Evolutionary conservation across 2,797 vertebrate species (phyloP), one percentile per base, ranked within the genome.

Genomic region (Synanceia verrucosa): DNA sequence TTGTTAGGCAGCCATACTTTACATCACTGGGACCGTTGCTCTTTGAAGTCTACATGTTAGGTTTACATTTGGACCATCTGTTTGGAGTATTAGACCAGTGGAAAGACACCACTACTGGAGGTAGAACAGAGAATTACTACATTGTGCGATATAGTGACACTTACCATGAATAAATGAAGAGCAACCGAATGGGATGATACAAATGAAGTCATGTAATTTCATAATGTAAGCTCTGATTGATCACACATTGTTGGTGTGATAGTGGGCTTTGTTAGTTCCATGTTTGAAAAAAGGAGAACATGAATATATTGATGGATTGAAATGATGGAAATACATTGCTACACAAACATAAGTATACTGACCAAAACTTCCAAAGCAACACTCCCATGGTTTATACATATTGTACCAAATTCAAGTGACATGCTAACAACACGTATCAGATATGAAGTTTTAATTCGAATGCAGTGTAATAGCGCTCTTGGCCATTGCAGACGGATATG

Each of bases 11-110:
- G 36, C 44, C 74, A 65, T 53, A 48, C 73, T 75, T 70, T 34
- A 66, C 52, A 55, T 76, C 21, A 33, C 37, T 16, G 6, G 29
- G 10, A 51, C 16, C 12, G 37, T 37, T 64, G 26, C 57, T 65
- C 50, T 73, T 75, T 60, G 47, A 73, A 76, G 59, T 56, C 66
- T 29, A 29, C 12, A 26, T 64, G 77, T 77, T 64, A 37, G 74
- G 68, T 85, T 76, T 84, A 76, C 72, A 76, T 73, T 71, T 29
- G 29, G 60, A 70, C 73, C 79, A 76, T 85, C 82, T 85, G 74
- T 82, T 79, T 76, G 72, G 52, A 84, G 48, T 76, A 31, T 3
- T 39, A 18, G 7, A 14, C n/a, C 4, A 43, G 39, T 43, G n/a
- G 39, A n/a, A 43, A 19, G 1, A 9, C 39, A 43, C 39, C n/a